Conservation (phyloP, 1,140 invertebrate genomes). For the Drosophila jambulina region DNA sequence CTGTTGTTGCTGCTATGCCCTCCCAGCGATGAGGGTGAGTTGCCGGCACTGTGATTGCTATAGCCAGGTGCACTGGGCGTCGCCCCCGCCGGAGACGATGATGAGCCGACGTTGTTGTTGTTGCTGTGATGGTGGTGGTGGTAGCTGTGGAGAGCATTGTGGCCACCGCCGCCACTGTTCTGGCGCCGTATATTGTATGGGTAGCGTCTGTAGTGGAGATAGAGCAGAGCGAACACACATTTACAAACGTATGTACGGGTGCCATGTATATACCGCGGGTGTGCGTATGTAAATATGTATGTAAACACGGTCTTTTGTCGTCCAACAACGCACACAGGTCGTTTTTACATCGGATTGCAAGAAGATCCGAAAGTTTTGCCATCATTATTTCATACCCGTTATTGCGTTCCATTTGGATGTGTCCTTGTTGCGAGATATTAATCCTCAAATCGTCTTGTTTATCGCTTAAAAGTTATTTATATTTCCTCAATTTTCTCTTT, state of each 20-base stretch:
- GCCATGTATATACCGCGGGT: slow-evolving; percentile 36
- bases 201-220: slow-evolving; percentile 64
- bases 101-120: slow-evolving; percentile 41
- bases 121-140: slow-evolving; percentile 69
- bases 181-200: slow-evolving; percentile 77
- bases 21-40: slow-evolving; percentile 31
- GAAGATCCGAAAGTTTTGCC: not conserved
- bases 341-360: not conserved
- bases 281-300: slow-evolving; percentile 36
- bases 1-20: slow-evolving; percentile 40
- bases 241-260: slow-evolving; percentile 1
- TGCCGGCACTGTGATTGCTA: slow-evolving; percentile 70
- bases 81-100: slow-evolving; percentile 53
- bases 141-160: slow-evolving; percentile 64
- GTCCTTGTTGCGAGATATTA: slow-evolving; percentile 38
- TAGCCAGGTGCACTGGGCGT: slow-evolving; percentile 62
- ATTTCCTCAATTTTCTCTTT: slow-evolving; percentile 37
- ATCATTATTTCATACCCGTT: slow-evolving; percentile 63
- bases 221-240: not conserved
- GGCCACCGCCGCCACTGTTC: slow-evolving; percentile 35
- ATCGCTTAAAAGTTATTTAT: slow-evolving; percentile 62
- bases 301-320: slow-evolving; percentile 41
- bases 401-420: slow-evolving; percentile 72
- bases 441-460: slow-evolving; percentile 50
- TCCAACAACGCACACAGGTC: slow-evolving; percentile 1